Evolutionary conservation across 2,888 invertebrate genomes (phyloP), one percentile per base, ranked within the genome.

Genomic region (Phrixothrix hirtus): DNA sequence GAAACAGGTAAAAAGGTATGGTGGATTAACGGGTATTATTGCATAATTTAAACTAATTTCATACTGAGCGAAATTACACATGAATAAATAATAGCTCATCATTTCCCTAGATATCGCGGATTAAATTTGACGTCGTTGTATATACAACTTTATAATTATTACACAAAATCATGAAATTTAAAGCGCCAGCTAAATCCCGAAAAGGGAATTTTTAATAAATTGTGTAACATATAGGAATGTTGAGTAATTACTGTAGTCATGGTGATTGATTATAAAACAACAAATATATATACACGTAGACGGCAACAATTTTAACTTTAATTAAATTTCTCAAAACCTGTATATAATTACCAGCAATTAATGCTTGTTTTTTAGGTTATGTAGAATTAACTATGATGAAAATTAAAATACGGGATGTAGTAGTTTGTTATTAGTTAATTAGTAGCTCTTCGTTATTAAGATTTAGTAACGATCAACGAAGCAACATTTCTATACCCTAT

Each of bases 41-140:
- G 63, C 59, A 71, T 71, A 71, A 72, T 72, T 68, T 66, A 72
- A 59, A 55, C 63, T 72, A 70, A 72, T 72, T 72, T 69, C 65
- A 67, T 64, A 65, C 65, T 64, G 68, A 63, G 64, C 63, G 67
- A 63, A 70, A 72, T 72, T 72, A 69, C 72, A 67, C 66, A 64
- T 72, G 70, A 70, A 70, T 71, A 66, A 70, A 62, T 70, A 61
- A 70, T 69, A 65, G 60, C 62, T 59, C 58, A 61, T 55, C 57
- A 61, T 59, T 64, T 70, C 67, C 68, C 68, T 47, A 59, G 63
- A 62, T 63, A 65, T 64, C 63, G 35, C 25, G 50, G 64, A 47
- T 56, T 50, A 38, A 50, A 34, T 21, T 42, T 38, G 48, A 31
- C 37, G 37, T 48, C 34, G 38, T 45, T 31, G 56, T 50, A 39